Evolutionary conservation across 2,113 vertebrate species (phyloP).

Genomic region (Rhizomys pruinosus): DNA sequence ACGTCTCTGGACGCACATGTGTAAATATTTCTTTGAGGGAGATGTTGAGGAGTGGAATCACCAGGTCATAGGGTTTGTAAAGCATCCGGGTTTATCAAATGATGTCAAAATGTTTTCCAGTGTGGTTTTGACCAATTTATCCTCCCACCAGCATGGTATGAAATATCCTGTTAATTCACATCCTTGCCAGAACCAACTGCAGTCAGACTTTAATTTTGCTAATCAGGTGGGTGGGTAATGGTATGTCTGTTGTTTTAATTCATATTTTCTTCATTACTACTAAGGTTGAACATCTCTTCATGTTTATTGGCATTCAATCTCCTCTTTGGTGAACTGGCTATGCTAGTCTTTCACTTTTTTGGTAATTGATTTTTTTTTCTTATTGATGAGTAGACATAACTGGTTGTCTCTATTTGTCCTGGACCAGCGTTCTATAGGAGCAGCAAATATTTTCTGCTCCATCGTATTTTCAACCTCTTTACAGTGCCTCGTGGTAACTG

Average conservation of each 20-base stretch:
- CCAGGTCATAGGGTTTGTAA: neutral
- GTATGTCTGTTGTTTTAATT: conserved; percentile 51
- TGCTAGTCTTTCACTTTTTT: neutral
- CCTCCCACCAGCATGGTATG: conserved; percentile 22
- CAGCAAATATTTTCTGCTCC: neutral
- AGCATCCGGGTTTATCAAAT: neutral
- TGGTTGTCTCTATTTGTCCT: neutral
- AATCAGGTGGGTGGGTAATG: conserved; percentile 45
- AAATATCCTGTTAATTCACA: conserved; percentile 57
- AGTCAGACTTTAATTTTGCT: conserved; percentile 48
- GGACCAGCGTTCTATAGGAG: neutral
- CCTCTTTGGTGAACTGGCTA: neutral
- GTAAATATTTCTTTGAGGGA: neutral
- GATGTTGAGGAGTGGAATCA: neutral
- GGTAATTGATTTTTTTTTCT: neutral
- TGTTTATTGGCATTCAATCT: conserved; percentile 12
- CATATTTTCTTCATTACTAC: conserved; percentile 60
- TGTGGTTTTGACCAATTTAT: conserved; percentile 7
- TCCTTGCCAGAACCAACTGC: conserved; percentile 47
- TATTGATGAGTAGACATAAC: neutral
- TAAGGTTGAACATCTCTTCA: conserved; percentile 41
- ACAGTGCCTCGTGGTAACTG: neutral
- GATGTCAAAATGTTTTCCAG: neutral
- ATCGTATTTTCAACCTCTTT: neutral
- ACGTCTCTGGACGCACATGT: neutral